Evolutionary conservation across 2,113 vertebrate species (phyloP).

Genomic region (Anhinga anhinga): DNA sequence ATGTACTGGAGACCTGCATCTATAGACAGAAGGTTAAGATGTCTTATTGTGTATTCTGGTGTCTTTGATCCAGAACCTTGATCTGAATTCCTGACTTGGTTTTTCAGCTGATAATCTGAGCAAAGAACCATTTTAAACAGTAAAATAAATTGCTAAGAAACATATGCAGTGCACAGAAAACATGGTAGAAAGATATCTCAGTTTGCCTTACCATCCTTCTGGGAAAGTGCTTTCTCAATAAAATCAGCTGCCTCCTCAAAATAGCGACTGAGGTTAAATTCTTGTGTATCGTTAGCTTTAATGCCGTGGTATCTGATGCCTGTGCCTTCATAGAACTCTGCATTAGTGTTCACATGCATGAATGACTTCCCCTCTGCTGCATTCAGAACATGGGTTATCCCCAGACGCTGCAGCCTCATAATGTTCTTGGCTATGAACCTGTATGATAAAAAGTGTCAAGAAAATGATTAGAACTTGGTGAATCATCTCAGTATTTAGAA

Average conservation of each 20-base stretch:
- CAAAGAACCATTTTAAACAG: background rate
- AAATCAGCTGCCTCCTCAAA: conserved; percentile 96
- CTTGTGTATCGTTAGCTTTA: conserved; percentile 90
- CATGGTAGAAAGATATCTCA: background rate
- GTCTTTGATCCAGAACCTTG: background rate
- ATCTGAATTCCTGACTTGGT: background rate
- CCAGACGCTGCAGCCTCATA: conserved; percentile 86
- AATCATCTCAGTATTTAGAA: background rate
- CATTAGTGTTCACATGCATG: conserved; percentile 97
- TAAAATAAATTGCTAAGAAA: background rate
- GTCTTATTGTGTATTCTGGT: background rate
- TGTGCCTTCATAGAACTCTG: conserved; percentile 91
- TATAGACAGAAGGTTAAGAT: background rate
- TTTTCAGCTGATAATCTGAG: background rate
- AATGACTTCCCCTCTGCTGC: conserved; percentile 96
- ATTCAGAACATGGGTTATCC: conserved; percentile 95
- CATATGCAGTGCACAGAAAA: background rate
- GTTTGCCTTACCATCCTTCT: conserved; percentile 87
- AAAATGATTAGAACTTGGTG: background rate
- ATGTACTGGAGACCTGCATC: background rate
- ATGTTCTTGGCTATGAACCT: conserved; percentile 95
- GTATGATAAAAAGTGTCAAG: background rate
- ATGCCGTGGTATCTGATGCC: conserved; percentile 94
- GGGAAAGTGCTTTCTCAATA: conserved; percentile 90
- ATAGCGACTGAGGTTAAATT: conserved; percentile 93